Evolutionary conservation across 53 echinoderm and acorn worm species (phyloP).

Genomic region (Antedon mediterranea): DNA sequence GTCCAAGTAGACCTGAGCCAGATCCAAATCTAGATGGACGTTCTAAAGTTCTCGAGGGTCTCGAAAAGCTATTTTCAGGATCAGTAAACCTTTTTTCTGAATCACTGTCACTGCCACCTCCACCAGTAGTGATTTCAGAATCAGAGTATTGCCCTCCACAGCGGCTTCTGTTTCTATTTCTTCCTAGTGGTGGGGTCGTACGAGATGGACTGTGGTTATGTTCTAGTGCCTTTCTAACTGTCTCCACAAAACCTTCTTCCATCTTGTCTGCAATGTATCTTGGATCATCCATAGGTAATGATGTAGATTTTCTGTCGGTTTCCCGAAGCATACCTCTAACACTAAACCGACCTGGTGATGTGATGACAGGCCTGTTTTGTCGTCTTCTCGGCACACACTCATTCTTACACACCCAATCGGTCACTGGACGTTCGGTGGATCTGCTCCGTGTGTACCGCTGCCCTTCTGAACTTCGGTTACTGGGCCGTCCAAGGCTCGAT

Average conservation of each 20-base stretch:
- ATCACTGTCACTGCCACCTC: conserved; percentile 59
- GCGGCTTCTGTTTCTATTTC: conserved; percentile 11
- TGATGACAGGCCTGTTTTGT: conserved; percentile 18
- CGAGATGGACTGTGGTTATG: conserved; percentile 26
- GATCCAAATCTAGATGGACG: conserved; percentile 3
- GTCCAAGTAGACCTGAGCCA: conserved; percentile 20
- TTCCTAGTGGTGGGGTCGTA: conserved; percentile 17
- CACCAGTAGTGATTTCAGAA: conserved; percentile 25
- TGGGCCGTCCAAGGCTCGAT: conserved; percentile 20
- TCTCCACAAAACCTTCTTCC: conserved; percentile 54
- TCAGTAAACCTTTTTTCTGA: conserved; percentile 22
- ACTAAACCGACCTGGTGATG: conserved; percentile 62
- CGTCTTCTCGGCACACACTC: neutral
- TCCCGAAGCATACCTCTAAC: conserved; percentile 64
- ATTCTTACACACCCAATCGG: conserved; percentile 10
- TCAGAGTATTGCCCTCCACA: conserved; percentile 28
- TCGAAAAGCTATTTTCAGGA: neutral
- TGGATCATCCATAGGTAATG: conserved; percentile 38
- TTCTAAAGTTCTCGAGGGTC: neutral
- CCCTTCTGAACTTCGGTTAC: conserved; percentile 7
- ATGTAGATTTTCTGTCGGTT: conserved; percentile 55
- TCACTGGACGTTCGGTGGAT: neutral
- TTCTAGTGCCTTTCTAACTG: conserved; percentile 72
- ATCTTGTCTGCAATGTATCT: conserved; percentile 44
- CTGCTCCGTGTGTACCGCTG: conserved; percentile 6